These are phyloP conservation scores for Callipepla squamata DNA, from an alignment of 2,113 vertebrate species.

Conservation along the genomic window DNA sequence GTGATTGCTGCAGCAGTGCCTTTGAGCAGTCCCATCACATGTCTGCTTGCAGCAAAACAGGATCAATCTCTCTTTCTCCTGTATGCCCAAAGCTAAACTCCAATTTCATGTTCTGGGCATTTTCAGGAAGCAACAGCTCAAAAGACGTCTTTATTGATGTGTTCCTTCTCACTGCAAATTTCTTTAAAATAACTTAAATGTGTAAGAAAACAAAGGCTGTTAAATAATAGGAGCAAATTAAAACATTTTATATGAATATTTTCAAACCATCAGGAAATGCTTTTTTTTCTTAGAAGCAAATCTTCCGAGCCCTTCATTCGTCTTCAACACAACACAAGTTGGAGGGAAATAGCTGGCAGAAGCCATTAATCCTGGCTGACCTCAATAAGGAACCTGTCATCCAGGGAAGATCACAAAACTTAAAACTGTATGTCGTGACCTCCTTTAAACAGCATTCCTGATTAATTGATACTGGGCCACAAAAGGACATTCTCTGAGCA, in stretches of 20 bases:
- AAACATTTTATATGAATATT: not conserved
- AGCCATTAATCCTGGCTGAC: conserved; percentile 31
- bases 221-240: not conserved
- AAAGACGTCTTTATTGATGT: rapidly evolving
- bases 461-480: not conserved
- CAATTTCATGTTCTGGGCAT: not conserved
- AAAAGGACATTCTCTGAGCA: not conserved
- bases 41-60: not conserved
- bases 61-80: not conserved
- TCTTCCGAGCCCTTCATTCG: not conserved
- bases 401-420: conserved; percentile 1
- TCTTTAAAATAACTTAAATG: not conserved
- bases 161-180: not conserved
- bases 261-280: not conserved
- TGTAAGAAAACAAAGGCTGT: not conserved
- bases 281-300: not conserved
- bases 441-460: not conserved
- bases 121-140: not conserved
- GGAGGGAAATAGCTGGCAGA: not conserved
- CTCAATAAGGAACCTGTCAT: conserved; percentile 36
- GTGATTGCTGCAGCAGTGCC: not conserved
- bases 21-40: not conserved
- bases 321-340: not conserved
- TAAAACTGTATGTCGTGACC: not conserved
- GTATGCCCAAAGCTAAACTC: not conserved